Evolutionary conservation across 2,113 vertebrate species (phyloP).

Genomic region (Theristicus caerulescens): DNA sequence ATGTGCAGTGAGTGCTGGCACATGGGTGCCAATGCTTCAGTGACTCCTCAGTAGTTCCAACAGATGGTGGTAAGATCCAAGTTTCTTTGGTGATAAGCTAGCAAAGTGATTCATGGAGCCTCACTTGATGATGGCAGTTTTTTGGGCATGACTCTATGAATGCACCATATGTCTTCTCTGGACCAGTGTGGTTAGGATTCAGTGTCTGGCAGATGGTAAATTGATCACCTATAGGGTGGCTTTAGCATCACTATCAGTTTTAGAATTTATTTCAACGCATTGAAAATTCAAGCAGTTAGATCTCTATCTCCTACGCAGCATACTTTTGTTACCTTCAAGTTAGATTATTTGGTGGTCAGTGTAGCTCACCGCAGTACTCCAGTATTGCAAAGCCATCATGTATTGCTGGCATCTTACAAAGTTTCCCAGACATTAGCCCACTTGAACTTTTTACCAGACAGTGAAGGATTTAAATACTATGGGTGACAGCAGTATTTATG

Average conservation of each 20-base stretch:
- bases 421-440: not conserved
- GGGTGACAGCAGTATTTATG: constrained; percentile 25
- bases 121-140: constrained; percentile 63
- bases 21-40: constrained; percentile 59
- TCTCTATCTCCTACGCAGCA: not conserved
- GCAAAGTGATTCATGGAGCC: constrained; percentile 70
- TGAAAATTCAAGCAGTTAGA: constrained; percentile 2
- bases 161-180: constrained; percentile 67
- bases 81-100: constrained; percentile 68
- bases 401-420: not conserved
- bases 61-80: constrained; percentile 67
- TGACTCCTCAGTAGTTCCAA: constrained; percentile 54
- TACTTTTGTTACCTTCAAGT: constrained; percentile 11
- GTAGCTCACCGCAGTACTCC: not conserved
- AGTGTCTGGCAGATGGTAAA: constrained; percentile 61
- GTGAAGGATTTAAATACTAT: not conserved
- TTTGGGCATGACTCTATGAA: constrained; percentile 66
- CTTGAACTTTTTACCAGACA: constrained; percentile 36
- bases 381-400: not conserved
- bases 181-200: constrained; percentile 57
- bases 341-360: not conserved
- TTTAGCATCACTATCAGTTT: constrained; percentile 50
- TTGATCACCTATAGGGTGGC: constrained; percentile 64
- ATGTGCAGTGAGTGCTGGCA: constrained; percentile 55
- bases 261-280: constrained; percentile 27